Percentiles rank a stretch among this genome's conserved stretches.
phyloP scores from a whole-genome alignment of 35 echinoderm and acorn worm species.

The Acanthaster planci region DNA sequence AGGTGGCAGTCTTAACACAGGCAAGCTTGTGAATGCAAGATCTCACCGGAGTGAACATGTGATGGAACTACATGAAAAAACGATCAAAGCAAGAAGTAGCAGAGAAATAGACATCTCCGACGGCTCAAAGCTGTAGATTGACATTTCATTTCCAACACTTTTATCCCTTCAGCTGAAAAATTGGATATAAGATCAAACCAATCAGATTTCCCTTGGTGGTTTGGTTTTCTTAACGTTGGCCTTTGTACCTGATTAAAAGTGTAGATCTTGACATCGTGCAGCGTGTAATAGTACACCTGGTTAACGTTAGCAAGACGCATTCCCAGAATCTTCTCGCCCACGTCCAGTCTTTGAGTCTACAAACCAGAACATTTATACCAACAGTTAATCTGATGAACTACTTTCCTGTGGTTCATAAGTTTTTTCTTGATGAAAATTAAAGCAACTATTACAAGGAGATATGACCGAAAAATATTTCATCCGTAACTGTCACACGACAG shows the following conservation, averaged over 20 bases:
- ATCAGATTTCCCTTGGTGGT: too few species aligned
- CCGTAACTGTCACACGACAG: too few species aligned
- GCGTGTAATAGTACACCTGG: slow-evolving; percentile 79
- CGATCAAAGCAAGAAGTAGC: neutral
- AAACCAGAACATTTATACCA: too few species aligned
- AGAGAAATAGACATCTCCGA: too few species aligned
- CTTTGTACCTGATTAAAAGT: slow-evolving; percentile 86
- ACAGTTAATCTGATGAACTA: too few species aligned
- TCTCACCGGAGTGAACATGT: slow-evolving; percentile 91
- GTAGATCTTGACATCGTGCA: slow-evolving; percentile 80
- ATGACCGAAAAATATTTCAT: too few species aligned
- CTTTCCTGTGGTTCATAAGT: too few species aligned
- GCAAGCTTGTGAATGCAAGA: slow-evolving; percentile 96
- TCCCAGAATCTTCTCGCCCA: slow-evolving; percentile 82
- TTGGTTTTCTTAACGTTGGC: neutral
- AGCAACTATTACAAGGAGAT: too few species aligned
- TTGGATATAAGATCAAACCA: neutral
- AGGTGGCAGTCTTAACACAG: slow-evolving; percentile 43
- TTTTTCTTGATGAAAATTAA: too few species aligned
- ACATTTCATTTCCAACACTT: neutral
- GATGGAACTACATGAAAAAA: slow-evolving; percentile 84
- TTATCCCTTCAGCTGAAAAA: neutral
- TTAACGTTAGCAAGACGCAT: slow-evolving; percentile 65
- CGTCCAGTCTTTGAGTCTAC: slow-evolving; percentile 84
- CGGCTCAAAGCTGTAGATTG: too few species aligned